Evolutionary conservation across 2,888 invertebrate genomes (phyloP), one percentile per base, ranked within the genome.

Genomic region (Rotaria magnacalcarata): DNA sequence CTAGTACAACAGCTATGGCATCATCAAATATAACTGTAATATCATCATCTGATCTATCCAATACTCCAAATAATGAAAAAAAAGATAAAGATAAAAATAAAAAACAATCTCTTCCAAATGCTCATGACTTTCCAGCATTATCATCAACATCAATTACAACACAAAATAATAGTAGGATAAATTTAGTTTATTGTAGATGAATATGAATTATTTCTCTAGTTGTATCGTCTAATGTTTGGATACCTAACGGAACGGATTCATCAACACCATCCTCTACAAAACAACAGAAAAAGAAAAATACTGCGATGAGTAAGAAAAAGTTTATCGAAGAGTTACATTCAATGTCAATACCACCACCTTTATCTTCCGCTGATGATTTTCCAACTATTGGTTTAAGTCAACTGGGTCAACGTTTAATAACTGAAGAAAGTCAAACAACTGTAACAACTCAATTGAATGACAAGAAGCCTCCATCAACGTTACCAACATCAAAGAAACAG

Each of bases 381-480:
- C 67, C 41, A 4, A 4, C 67, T 14, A 67, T 67, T 34, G 67
- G 67, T 34, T 34, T 67, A 16, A 67, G 19, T 67, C 34, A 67
- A 67, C 34, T 67, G 16, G 67, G 67, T 67, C 67, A 16, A 67
- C 67, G 67, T 34, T 67, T 67, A 67, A 67, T 67, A 16, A 67
- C 27, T 27, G 67, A 67, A 6, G 67, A 67, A 34, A 34, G 19
- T 34, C 10, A 19, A 34, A 3, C 67, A 67, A 27, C 16, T 34
- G 11, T 11, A 27, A 27, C 10, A 24, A 34, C 16, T 34, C 34
- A 67, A 67, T 11, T 14, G 7, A 67, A 67, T 34, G 34, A 67
- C 34, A 34, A 67, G 4, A 27, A 67, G 34, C 34, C 34, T 14
- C 19, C 67, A 67, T 34, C 67, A 67, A 10, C n/a, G 2, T 2